Conservation (phyloP, 1,140 invertebrate genomes). For the Dendrolimus punctatus region DNA sequence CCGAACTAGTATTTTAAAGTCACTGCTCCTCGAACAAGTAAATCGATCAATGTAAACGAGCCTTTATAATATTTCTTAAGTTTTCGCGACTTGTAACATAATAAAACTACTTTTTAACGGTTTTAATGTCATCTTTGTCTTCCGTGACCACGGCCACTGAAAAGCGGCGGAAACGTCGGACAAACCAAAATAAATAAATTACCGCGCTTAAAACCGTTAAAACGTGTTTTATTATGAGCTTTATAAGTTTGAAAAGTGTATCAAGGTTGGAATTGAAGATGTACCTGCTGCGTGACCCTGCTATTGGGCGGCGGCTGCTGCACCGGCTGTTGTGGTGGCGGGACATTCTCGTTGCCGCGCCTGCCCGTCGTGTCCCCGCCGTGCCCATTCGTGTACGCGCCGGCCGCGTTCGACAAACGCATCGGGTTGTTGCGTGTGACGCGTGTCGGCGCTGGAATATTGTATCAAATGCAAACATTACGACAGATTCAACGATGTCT, state of each 20-base stretch:
- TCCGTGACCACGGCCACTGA: too few relatives aligned
- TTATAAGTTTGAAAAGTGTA: background rate
- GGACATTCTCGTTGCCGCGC: conserved; percentile 61
- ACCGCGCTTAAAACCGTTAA: too few relatives aligned
- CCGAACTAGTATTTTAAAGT: too few relatives aligned
- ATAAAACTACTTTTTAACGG: too few relatives aligned
- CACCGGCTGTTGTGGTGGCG: conserved; percentile 36
- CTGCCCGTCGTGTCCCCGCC: conserved; percentile 66
- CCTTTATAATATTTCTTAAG: too few relatives aligned
- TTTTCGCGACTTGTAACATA: too few relatives aligned
- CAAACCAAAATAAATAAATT: too few relatives aligned
- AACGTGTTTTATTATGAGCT: too few relatives aligned
- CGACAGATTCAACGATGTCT: background rate
- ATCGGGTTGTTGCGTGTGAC: conserved; percentile 66
- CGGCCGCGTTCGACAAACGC: conserved; percentile 58
- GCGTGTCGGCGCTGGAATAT: conserved; percentile 47
- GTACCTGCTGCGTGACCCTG: conserved; percentile 63
- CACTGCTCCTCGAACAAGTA: too few relatives aligned
- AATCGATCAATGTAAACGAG: too few relatives aligned
- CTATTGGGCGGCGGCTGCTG: conserved; percentile 38
- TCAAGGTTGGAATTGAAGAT: conserved; percentile 2
- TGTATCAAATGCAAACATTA: background rate
- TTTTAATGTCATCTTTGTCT: too few relatives aligned
- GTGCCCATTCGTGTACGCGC: conserved; percentile 63
- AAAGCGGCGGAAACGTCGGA: too few relatives aligned